These are phyloP conservation scores for Camelus dromedarius DNA, from an alignment of 2,113 vertebrate species.

Conservation along the genomic window DNA sequence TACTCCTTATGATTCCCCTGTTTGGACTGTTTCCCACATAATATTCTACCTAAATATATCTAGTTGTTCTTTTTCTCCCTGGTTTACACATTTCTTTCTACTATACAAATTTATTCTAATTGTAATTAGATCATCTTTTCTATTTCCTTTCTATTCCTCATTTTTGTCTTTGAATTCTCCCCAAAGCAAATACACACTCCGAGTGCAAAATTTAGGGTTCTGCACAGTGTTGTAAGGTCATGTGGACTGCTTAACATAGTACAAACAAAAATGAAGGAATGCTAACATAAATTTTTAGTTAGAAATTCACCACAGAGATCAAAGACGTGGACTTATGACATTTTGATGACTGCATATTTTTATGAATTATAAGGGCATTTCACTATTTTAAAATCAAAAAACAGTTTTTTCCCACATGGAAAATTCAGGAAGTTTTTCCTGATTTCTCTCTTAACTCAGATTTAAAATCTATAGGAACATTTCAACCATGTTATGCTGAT, in stretches of 20 bases:
- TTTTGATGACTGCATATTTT: not conserved
- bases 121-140: not conserved
- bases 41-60: not conserved
- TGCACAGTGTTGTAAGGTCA: not conserved
- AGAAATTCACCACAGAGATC: not conserved
- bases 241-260: not conserved
- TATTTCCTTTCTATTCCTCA: not conserved
- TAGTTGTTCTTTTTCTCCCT: not conserved
- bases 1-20: not conserved
- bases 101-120: not conserved
- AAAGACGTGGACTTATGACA: not conserved
- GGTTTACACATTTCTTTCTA: not conserved
- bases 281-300: not conserved
- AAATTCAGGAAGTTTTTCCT: not conserved
- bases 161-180: not conserved
- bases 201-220: not conserved
- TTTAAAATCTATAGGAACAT: constrained; percentile 58
- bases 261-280: not conserved
- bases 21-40: not conserved
- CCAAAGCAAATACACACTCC: not conserved
- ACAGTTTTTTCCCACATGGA: not conserved
- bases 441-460: constrained; percentile 9
- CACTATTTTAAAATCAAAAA: not conserved
- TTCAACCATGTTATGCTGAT: not conserved
- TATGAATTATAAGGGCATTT: not conserved